phyloP scores from a whole-genome alignment of 2,888 invertebrate genomes.

The Orchesella flavescens region DNA sequence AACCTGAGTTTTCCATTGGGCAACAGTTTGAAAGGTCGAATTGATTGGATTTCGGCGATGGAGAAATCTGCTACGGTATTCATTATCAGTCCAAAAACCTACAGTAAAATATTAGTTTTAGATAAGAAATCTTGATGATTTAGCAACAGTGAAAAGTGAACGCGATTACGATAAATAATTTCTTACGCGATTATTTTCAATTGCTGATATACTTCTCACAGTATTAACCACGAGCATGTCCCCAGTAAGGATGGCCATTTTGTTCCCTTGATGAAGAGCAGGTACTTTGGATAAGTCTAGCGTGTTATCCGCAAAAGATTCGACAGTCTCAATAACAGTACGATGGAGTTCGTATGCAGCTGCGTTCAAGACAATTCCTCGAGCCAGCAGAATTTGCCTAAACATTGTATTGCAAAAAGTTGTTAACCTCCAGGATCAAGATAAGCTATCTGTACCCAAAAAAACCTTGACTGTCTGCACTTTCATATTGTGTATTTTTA shows the following conservation, averaged over 20 bases:
- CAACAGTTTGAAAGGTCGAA: slow-evolving; percentile 39
- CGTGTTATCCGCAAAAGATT: slow-evolving; percentile 2
- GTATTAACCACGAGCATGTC: slow-evolving; percentile 66
- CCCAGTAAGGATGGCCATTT: slow-evolving; percentile 62
- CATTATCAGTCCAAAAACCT: slow-evolving; percentile 65
- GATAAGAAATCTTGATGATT: too few relatives aligned
- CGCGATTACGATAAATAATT: too few relatives aligned
- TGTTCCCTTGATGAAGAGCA: slow-evolving; percentile 60
- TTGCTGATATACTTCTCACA: slow-evolving; percentile 56
- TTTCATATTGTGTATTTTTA: neutral
- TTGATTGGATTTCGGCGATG: slow-evolving; percentile 44
- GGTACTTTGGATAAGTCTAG: slow-evolving; percentile 19
- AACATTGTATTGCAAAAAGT: neutral
- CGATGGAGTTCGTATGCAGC: slow-evolving; percentile 61
- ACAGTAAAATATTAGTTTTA: neutral
- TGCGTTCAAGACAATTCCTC: slow-evolving; percentile 60
- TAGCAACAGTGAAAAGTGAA: too few relatives aligned
- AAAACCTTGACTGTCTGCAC: too few relatives aligned
- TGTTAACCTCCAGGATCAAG: too few relatives aligned
- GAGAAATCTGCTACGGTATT: slow-evolving; percentile 60
- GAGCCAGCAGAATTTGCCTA: slow-evolving; percentile 60
- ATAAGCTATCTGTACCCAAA: too few relatives aligned
- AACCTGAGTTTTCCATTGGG: slow-evolving; percentile 49
- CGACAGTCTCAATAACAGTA: slow-evolving; percentile 58
- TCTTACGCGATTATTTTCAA: slow-evolving; percentile 57